Evolutionary conservation across 2,113 vertebrate genomes (phyloP).

Genomic region (Dissostichus mawsoni): DNA sequence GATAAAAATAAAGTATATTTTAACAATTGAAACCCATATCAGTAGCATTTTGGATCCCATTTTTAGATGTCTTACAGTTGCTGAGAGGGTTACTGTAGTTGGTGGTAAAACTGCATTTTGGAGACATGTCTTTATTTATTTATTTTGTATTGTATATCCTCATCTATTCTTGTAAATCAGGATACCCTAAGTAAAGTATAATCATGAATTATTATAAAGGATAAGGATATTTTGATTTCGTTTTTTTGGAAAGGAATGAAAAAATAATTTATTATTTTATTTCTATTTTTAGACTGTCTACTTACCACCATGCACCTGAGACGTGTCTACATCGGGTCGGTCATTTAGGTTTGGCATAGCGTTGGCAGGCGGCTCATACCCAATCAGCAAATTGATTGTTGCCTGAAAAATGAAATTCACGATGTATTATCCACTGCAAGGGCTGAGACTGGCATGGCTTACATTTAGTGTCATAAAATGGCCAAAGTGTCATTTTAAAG

Average conservation of each 20-base stretch:
- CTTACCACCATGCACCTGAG: slow-evolving; percentile 83
- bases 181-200: neutral
- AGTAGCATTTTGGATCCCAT: neutral
- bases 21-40: neutral
- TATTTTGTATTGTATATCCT: no score
- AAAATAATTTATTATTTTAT: neutral
- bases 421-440: neutral
- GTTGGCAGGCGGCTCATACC: slow-evolving; percentile 88
- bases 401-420: slow-evolving; percentile 79
- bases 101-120: neutral
- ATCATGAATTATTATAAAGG: neutral
- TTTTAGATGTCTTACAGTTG: neutral
- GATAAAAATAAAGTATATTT: neutral
- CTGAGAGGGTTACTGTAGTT: neutral
- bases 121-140: neutral
- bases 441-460: neutral
- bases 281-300: neutral
- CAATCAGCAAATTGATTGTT: slow-evolving; percentile 89
- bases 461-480: neutral
- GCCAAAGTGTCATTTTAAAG: neutral
- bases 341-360: slow-evolving; percentile 81
- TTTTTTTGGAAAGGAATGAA: neutral
- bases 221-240: neutral
- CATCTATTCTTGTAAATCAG: neutral
- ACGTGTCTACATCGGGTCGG: slow-evolving; percentile 72